phyloP scores from a whole-genome alignment of 2,888 invertebrate genomes.

The Rhagium mordax region DNA sequence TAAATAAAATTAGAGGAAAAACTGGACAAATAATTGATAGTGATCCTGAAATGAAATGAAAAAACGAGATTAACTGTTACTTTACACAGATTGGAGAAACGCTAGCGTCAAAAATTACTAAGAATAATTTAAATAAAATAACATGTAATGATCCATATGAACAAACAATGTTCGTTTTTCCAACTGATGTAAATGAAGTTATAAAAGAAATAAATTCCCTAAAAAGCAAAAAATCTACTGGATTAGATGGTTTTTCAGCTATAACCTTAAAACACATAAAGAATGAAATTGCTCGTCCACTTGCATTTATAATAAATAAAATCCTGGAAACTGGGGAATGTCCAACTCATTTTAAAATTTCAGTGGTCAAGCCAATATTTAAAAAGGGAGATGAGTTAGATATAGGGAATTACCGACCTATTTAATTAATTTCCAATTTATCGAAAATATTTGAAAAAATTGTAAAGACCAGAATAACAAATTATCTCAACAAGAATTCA shows the following conservation, averaged over 20 bases:
- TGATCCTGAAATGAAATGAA: background rate
- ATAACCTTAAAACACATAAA: background rate
- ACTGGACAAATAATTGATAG: background rate
- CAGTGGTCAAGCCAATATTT: background rate
- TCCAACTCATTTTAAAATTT: background rate
- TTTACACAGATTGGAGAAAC: background rate
- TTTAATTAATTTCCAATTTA: background rate
- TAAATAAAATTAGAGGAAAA: background rate
- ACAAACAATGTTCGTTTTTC: background rate
- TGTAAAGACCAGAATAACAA: background rate
- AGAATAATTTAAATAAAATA: background rate
- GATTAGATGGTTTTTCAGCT: background rate
- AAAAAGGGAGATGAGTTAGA: background rate
- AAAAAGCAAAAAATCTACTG: background rate
- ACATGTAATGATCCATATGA: background rate
- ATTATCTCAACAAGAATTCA: background rate
- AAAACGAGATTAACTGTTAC: background rate
- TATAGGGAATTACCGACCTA: background rate
- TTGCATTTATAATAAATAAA: background rate
- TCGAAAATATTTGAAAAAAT: too few species aligned
- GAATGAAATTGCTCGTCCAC: background rate
- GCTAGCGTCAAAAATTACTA: background rate
- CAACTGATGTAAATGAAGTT: background rate
- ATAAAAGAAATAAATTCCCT: too few species aligned
- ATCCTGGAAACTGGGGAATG: background rate